Conservation (phyloP, 2,888 invertebrate species). For the Chrysina gloriosa region DNA sequence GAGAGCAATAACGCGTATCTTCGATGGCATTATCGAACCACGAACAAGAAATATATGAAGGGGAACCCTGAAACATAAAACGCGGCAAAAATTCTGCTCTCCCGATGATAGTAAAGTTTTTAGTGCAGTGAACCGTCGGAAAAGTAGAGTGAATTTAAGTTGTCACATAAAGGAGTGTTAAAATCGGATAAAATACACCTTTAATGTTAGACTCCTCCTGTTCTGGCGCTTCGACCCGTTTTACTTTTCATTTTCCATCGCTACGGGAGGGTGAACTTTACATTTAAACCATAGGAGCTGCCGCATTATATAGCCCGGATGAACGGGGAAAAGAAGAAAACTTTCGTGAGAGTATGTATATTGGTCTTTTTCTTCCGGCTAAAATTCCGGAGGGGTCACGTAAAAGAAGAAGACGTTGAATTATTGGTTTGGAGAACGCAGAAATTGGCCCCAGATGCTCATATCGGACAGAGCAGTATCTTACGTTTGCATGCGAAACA, state of each 20-base stretch:
- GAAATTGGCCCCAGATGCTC: not conserved
- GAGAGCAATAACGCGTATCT: constrained; percentile 8
- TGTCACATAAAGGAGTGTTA: constrained; percentile 48
- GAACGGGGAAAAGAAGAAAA: not conserved
- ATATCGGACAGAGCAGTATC: not conserved
- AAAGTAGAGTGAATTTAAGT: constrained; percentile 44
- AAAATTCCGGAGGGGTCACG: constrained; percentile 3
- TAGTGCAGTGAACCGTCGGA: constrained; percentile 33
- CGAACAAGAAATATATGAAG: constrained; percentile 20
- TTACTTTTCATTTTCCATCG: constrained; percentile 31
- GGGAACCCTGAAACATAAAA: constrained; percentile 23
- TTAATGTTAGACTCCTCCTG: constrained; percentile 22
- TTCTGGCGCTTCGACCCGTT: not conserved
- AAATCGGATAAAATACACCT: constrained; percentile 41
- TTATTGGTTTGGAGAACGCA: not conserved
- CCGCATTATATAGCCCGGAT: not conserved
- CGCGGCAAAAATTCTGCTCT: constrained; percentile 9
- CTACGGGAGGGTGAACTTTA: constrained; percentile 28
- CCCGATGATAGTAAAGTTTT: constrained; percentile 42
- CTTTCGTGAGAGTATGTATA: constrained; percentile 11
- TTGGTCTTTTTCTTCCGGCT: not conserved
- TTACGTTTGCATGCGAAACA: constrained; percentile 15
- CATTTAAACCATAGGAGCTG: constrained; percentile 12
- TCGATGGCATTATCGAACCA: constrained; percentile 12
- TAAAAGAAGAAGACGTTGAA: constrained; percentile 1